A percentile compares a stretch with the other conserved stretches of the same genome.
These are phyloP conservation scores for human (Homo sapiens) DNA, from an alignment of 2,113 vertebrate genomes.

Conservation along the genomic window DNA sequence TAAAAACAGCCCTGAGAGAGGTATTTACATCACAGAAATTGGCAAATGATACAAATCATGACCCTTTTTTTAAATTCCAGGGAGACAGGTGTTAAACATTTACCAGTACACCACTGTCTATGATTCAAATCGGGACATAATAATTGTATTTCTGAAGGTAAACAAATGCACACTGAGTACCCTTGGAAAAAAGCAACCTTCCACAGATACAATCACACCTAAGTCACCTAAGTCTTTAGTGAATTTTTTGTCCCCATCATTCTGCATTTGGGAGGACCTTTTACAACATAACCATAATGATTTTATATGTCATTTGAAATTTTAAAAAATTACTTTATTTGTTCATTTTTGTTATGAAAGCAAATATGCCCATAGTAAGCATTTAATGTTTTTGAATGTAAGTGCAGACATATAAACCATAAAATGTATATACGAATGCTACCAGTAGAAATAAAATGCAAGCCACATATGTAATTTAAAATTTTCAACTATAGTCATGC, in stretches of 20 bases:
- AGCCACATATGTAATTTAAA: not conserved
- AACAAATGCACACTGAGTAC: not conserved
- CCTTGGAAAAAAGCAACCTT: not conserved
- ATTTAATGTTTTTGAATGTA: constrained; percentile 29
- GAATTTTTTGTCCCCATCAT: not conserved
- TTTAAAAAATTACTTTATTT: not conserved
- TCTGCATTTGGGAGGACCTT: not conserved
- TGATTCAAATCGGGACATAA: not conserved
- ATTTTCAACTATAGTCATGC: not conserved
- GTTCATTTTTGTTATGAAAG: constrained; percentile 2
- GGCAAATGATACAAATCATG: not conserved
- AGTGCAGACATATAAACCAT: not conserved
- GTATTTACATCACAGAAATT: not conserved
- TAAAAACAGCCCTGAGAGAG: not conserved
- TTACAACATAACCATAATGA: not conserved
- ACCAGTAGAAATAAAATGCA: constrained; percentile 10
- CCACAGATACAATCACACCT: not conserved
- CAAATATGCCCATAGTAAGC: not conserved
- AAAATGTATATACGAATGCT: not conserved
- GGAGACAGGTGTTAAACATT: not conserved
- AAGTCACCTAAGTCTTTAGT: not conserved
- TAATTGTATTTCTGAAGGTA: not conserved
- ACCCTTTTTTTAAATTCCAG: not conserved
- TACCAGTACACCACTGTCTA: not conserved
- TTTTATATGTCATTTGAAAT: not conserved